phyloP scores from a whole-genome alignment of 2,888 invertebrate species.

The Pyrrhosoma nymphula region DNA sequence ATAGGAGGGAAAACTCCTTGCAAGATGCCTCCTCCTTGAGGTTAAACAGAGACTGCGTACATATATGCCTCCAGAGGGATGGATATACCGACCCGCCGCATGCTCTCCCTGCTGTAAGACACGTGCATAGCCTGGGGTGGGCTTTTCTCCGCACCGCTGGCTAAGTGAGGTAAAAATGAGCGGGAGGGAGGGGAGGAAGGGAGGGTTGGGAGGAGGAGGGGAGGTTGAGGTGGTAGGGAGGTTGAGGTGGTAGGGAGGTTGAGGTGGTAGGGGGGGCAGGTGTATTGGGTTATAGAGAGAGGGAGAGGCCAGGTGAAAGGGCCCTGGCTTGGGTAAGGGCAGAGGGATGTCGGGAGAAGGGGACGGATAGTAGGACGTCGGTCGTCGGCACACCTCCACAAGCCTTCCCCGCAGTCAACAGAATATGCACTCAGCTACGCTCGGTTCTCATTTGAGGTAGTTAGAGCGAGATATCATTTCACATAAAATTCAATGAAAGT shows the following conservation, averaged over 20 bases:
- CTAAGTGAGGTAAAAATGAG: constrained; percentile 48
- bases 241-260: too few species aligned
- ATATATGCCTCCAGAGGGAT: constrained; percentile 6
- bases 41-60: background rate
- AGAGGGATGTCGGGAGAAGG: background rate
- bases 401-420: too few species aligned
- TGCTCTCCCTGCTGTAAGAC: constrained; percentile 30
- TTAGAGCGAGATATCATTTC: too few species aligned
- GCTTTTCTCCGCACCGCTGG: constrained; percentile 54
- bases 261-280: background rate
- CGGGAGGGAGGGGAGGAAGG: background rate
- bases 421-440: too few species aligned
- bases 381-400: too few species aligned
- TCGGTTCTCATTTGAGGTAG: too few species aligned
- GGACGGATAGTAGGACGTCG: too few species aligned
- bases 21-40: background rate
- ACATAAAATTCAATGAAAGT: too few species aligned
- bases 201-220: background rate
- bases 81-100: background rate
- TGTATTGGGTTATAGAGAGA: background rate
- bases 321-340: constrained; percentile 3
- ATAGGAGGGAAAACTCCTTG: background rate
- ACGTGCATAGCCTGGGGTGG: constrained; percentile 60
- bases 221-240: background rate
- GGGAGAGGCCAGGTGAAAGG: constrained; percentile 29